phyloP scores from a whole-genome alignment of 2,797 vertebrate species.

The Phoxinus dragarum region DNA sequence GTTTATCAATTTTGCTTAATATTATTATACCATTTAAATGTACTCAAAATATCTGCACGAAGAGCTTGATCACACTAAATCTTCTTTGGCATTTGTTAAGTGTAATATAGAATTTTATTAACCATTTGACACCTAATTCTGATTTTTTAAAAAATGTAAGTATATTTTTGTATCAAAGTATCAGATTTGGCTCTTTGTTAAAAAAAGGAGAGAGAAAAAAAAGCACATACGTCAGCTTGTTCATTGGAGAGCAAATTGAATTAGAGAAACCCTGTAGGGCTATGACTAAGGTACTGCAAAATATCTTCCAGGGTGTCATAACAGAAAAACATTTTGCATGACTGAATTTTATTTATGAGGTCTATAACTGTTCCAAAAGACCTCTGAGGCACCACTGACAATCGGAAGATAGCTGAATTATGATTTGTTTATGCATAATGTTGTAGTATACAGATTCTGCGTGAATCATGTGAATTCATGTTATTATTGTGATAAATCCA shows the following conservation, averaged over 20 bases:
- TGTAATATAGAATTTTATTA: not conserved
- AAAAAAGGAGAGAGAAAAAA: not conserved
- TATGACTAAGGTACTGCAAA: slow-evolving; percentile 41
- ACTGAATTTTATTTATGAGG: slow-evolving; percentile 44
- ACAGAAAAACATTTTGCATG: slow-evolving; percentile 28
- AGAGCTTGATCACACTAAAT: not conserved
- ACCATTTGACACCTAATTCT: not conserved
- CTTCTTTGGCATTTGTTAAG: not conserved
- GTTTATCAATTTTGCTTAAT: not conserved
- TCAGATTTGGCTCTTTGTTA: slow-evolving; percentile 20
- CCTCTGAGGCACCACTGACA: slow-evolving; percentile 21
- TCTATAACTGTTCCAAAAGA: slow-evolving; percentile 26
- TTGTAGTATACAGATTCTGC: not conserved
- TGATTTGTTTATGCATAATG: slow-evolving; percentile 16
- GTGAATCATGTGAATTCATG: not conserved
- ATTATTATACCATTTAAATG: not conserved
- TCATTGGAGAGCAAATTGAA: slow-evolving; percentile 57
- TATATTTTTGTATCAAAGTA: slow-evolving; percentile 25
- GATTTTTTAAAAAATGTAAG: not conserved
- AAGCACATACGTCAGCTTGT: slow-evolving; percentile 42
- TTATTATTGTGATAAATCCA: not conserved
- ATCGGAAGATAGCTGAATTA: slow-evolving; percentile 25
- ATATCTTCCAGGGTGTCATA: slow-evolving; percentile 28
- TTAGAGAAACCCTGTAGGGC: slow-evolving; percentile 55
- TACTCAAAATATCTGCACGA: not conserved